Conservation (phyloP, 2,797 vertebrate species). For the Philypnodon macrostomus region DNA sequence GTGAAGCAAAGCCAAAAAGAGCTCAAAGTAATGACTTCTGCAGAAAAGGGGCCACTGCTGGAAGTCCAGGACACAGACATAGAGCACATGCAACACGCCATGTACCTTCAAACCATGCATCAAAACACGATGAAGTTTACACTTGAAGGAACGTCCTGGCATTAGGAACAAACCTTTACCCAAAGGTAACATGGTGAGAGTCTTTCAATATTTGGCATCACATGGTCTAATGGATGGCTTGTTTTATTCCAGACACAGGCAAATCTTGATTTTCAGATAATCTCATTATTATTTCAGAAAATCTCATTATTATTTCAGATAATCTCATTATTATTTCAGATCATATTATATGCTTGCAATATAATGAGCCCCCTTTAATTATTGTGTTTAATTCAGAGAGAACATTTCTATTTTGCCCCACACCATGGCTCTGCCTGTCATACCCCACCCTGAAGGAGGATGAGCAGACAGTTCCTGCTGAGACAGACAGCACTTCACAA, state of each 20-base stretch:
- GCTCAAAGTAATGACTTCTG: conserved; percentile 66
- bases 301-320: too few relatives aligned
- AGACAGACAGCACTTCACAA: conserved; percentile 52
- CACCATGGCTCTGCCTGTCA: conserved; percentile 45
- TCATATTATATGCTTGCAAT: too few relatives aligned
- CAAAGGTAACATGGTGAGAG: conserved; percentile 32
- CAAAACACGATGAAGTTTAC: too few relatives aligned
- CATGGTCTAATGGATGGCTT: too few relatives aligned
- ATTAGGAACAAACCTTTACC: conserved; percentile 2
- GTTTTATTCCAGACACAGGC: too few relatives aligned
- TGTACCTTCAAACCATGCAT: conserved; percentile 6
- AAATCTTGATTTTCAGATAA: too few relatives aligned
- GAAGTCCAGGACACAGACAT: conserved; percentile 33
- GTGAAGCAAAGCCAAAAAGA: conserved; percentile 40
- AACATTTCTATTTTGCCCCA: conserved; percentile 18
- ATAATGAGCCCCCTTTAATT: too few relatives aligned
- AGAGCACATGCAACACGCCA: conserved; percentile 47
- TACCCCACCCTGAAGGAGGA: conserved; percentile 50
- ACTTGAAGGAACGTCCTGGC: conserved; percentile 18
- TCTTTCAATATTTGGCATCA: conserved; percentile 29
- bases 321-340: too few relatives aligned
- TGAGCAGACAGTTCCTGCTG: conserved; percentile 37
- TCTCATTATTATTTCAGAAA: too few relatives aligned
- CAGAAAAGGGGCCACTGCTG: conserved; percentile 46
- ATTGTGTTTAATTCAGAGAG: conserved; percentile 26